Evolutionary conservation across 2,797 vertebrate species (phyloP).

Genomic region (Alosa sapidissima): DNA sequence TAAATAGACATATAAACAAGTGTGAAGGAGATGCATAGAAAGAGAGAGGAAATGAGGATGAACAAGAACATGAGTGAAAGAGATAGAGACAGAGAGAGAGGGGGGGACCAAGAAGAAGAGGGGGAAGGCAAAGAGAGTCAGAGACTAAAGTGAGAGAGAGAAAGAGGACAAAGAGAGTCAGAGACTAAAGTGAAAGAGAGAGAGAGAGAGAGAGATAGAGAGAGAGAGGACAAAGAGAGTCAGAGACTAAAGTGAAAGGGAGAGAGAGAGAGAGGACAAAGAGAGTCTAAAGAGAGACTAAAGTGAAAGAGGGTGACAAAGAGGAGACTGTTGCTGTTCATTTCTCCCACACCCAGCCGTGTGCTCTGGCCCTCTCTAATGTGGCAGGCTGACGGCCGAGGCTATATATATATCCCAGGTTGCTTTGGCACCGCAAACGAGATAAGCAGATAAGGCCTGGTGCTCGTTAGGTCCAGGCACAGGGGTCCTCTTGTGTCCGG

Average conservation of each 20-base stretch:
- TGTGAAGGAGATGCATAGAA: neutral
- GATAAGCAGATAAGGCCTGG: slow-evolving; percentile 40
- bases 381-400: neutral
- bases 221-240: neutral
- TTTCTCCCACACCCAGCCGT: neutral
- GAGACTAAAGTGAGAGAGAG: no score
- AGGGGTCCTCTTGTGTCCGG: slow-evolving; percentile 4
- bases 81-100: neutral
- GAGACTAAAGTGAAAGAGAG: no score
- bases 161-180: no score
- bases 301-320: neutral
- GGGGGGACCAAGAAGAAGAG: no score
- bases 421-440: slow-evolving; percentile 23
- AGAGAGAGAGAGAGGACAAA: neutral
- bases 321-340: neutral
- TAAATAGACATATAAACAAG: neutral
- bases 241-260: no score
- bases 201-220: no score
- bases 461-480: slow-evolving; percentile 32
- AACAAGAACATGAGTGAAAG: neutral
- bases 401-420: slow-evolving; percentile 35
- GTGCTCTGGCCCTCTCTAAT: neutral
- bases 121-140: neutral
- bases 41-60: neutral
- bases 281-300: neutral